Percentiles rank a stretch among this genome's conserved stretches.
phyloP scores from a whole-genome alignment of 1,140 invertebrate species.

The Drosophila eugracilis region DNA sequence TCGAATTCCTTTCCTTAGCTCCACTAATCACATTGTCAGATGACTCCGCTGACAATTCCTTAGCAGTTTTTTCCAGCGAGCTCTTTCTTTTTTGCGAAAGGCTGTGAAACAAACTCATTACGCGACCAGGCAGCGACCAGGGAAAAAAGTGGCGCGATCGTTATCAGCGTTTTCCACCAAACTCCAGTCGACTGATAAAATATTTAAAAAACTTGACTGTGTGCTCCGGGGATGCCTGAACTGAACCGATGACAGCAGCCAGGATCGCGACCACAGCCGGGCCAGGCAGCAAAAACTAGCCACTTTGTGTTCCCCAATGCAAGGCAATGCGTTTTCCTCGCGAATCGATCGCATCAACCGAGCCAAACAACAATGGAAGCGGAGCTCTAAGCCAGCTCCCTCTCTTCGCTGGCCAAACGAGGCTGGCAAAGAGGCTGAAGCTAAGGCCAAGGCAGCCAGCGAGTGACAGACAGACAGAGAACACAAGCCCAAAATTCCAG shows the following conservation, averaged over 20 bases:
- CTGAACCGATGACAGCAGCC: constrained; percentile 36
- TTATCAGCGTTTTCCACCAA: constrained; percentile 78
- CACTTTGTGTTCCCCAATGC: constrained; percentile 26
- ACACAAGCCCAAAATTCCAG: constrained; percentile 82
- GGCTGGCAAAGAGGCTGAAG: constrained; percentile 18
- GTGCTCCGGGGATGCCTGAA: constrained; percentile 33
- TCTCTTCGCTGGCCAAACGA: constrained; percentile 18
- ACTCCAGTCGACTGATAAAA: constrained; percentile 73
- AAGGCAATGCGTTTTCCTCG: constrained; percentile 65
- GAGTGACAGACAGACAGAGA: constrained; percentile 79
- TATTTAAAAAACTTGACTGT: constrained; percentile 68
- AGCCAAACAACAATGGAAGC: constrained; percentile 63
- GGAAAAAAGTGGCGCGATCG: constrained; percentile 70
- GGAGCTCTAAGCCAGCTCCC: constrained; percentile 23
- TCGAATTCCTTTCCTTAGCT: constrained; percentile 4
- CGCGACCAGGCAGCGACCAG: constrained; percentile 24
- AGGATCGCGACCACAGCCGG: constrained; percentile 2
- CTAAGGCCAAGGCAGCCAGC: constrained; percentile 26
- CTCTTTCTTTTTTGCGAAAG: constrained; percentile 24
- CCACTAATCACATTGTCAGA: constrained; percentile 71
- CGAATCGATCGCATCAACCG: constrained; percentile 75
- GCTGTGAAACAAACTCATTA: constrained; percentile 81
- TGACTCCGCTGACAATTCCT: constrained; percentile 48
- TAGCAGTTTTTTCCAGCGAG: constrained; percentile 27
- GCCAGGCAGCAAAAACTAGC: constrained; percentile 26